Base-by-base conservation (phyloP, 2,888 invertebrate species). In the Cephalotes varians region DNA sequence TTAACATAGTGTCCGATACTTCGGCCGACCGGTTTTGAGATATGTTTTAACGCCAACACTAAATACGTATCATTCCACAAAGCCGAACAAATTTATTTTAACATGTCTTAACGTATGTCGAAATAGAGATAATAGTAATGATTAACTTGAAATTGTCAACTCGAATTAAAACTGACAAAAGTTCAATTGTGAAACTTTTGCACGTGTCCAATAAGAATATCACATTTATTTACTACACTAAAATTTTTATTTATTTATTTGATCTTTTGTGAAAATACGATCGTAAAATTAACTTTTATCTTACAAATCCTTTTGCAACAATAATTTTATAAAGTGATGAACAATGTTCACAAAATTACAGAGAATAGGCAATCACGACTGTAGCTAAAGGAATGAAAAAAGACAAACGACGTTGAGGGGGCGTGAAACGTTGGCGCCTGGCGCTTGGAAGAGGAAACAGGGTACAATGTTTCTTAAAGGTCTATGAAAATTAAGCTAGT, bases 391-490 rank as follows among this genome's bases (percentile, higher is more conserved):
- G 83, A 74, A 87, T 62, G 83, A 84, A 84, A 82, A 83, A 87
- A 77, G 74, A 85, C 60, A 62, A 47, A 73, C 56, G 62, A 65
- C 67, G 86, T 72, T 82, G 87, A 89, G 90, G 88, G 93, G 93
- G 93, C 93, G 93, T 92, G 93, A 93, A 92, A 88, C 91, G 86
- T 88, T 92, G 92, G 93, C 93, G 93, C 93, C 93, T 92, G 92
- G 93, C 92, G 93, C 92, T 90, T 88, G 84, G 62, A 81, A 76
- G 49, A 58, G 81, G 85, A 83, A 90, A 91, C 89, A 89, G 88
- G 87, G 82, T 88, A 87, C 88, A 86, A 85, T 84, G 65, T 85
- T 87, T 89, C 81, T 84, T 86, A 85, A 87, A 85, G 60, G 72
- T 51, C 87, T 87, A 85, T 88, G 90, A 88, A 92, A 91, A 92